Percentiles rank a stretch among this genome's conserved stretches.
These are phyloP conservation scores for Procapra przewalskii DNA, from an alignment of 2,113 vertebrate species.

Conservation along the genomic window DNA sequence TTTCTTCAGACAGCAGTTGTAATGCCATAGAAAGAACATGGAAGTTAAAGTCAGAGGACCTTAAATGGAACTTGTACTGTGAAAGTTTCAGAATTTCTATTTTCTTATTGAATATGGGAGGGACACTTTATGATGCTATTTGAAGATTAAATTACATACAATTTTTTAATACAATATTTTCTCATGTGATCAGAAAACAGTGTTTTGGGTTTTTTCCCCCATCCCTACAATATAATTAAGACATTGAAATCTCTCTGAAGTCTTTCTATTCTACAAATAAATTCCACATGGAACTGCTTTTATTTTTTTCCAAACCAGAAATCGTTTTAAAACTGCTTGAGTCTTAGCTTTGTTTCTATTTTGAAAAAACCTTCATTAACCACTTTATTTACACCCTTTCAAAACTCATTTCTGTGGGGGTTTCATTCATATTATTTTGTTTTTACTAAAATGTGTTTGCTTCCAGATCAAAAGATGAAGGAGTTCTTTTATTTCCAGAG, in stretches of 20 bases:
- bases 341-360: not conserved
- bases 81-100: not conserved
- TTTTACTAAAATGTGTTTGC: conserved; percentile 12
- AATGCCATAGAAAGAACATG: not conserved
- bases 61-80: not conserved
- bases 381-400: not conserved
- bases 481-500: not conserved
- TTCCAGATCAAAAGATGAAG: not conserved
- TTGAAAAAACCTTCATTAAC: conserved; percentile 20
- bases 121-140: not conserved
- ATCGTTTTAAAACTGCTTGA: not conserved
- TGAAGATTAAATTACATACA: not conserved
- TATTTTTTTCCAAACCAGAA: not conserved
- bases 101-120: conserved; percentile 19
- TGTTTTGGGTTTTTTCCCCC: not conserved
- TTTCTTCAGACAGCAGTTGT: not conserved
- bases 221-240: not conserved
- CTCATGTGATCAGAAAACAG: not conserved
- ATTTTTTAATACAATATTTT: conserved; percentile 11
- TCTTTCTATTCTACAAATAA: not conserved
- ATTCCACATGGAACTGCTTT: not conserved
- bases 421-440: not conserved
- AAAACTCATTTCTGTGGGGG: not conserved
- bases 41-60: not conserved
- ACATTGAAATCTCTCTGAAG: not conserved